Evolutionary conservation across 2,797 vertebrate genomes (phyloP), one percentile per base, ranked within the genome.

Genomic region (Hoplostethus atlanticus): DNA sequence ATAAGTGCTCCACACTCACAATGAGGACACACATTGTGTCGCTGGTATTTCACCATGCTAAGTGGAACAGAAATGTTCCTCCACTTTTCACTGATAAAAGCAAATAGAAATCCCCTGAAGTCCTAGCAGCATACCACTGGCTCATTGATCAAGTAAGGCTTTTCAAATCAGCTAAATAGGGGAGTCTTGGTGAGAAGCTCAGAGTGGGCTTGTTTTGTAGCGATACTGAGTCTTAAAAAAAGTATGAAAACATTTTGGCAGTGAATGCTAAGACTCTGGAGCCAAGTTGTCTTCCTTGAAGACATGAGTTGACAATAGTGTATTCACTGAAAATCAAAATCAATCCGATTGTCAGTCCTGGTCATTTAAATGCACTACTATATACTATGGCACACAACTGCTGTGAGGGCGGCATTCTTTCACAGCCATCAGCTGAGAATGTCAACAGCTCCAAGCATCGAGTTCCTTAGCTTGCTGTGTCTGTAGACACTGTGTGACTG

Each of bases 141-240:
- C 57, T 62, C 28, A 52, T 73, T 80, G 34, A 79, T 83, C 71
- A 64, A 85, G 74, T 64, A 74, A 84, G 64, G 77, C 77, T 59
- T 74, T 79, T 79, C 42, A 76, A 86, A 79, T 75, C 30, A 70
- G 56, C 68, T 79, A 71, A 76, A 71, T 73, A 77, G 71, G 52
- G 9, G 28, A 54, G 69, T 80, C 60, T 67, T 44, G 47, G 16
- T 72, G 67, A 71, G 74, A 72, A 64, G 74, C 71, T 44, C 53
- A 50, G 51, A 36, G 42, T 50, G 68, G 16, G 11, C 67, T 71
- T 79, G 60, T 75, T 80, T 79, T 65, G 11, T 6, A 15, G 53
- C 13, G 5, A 55, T 55, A 16, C 47, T n/a, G 12, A 16, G 28
- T 31, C 34, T 55, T 8, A 16, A 6, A 6, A 5, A 6, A 5